Base-by-base conservation (phyloP, 1,140 invertebrate genomes). In the Antheraea pernyi region DNA sequence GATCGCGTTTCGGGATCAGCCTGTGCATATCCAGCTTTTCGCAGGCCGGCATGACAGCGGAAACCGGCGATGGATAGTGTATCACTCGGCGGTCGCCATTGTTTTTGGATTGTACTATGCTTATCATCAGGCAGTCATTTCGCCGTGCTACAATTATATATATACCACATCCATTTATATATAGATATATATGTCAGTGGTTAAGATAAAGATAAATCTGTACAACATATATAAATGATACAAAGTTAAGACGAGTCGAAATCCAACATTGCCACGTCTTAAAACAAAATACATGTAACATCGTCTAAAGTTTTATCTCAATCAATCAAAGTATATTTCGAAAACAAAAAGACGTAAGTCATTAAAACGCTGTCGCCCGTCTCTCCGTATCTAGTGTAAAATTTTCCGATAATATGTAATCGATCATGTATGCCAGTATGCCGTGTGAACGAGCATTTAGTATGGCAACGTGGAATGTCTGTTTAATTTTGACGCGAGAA, bases 331-430 rank as follows among this genome's bases (percentile, higher is more conserved):
- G 42, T 66, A 37, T 63, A 63, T 37, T n/a, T 63, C 19, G 53
- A 48, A 53, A 53, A 53, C 16, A 16, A 16, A 53, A 53, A 53
- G 16, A 19, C 16, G 6, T 53, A 53, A 53, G 46, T 6, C 16
- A 53, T 13, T 53, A 53, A 53, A 53, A 53, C 16, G 46, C 46
- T 16, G 16, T 13, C 11, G 16, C 46, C 13, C 6, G 46, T 53
- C 46, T 53, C 46, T 6, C 46, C 13, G 46, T 53, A 72, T 72
- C 66, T 68, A 65, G 70, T 72, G 61, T 68, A 19, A 72, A 72
- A 68, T 22, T 67, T 69, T 68, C 16, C 39, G 68, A 70, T 73
- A 70, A 65, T 19, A 19, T 67, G 18, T 67, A 59, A 69, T 69
- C 66, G 37, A 68, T 72, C 69, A 71, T 66, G 36, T 19, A 48